A percentile compares a stretch with the other conserved stretches of the same genome.
phyloP scores from a whole-genome alignment of 1,140 invertebrate species.

The Drosophila santomea region DNA sequence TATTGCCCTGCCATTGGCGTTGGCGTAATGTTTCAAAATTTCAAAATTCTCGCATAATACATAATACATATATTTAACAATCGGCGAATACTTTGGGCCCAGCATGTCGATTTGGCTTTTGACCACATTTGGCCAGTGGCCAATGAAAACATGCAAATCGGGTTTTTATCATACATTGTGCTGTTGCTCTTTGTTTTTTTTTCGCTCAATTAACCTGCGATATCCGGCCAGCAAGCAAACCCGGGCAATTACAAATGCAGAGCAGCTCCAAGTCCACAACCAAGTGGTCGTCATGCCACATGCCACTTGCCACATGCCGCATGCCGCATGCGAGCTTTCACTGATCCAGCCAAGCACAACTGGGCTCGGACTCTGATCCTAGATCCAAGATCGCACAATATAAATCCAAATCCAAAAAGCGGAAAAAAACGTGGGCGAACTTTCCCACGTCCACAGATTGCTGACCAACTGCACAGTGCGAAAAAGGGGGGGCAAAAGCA shows the following conservation, averaged over 20 bases:
- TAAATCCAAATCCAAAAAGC: neutral
- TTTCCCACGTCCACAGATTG: conserved; percentile 46
- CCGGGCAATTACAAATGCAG: conserved; percentile 47
- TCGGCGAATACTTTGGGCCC: conserved; percentile 9
- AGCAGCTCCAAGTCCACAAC: conserved; percentile 10
- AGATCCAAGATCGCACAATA: conserved; percentile 25
- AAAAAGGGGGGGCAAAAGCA: neutral
- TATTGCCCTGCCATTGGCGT: conserved; percentile 26
- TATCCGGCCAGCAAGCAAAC: conserved; percentile 39
- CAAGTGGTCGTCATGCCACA: neutral
- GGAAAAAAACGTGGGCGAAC: conserved; percentile 44
- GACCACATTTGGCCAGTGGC: conserved; percentile 33
- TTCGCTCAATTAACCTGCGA: conserved; percentile 54
- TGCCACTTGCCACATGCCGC: conserved; percentile 27
- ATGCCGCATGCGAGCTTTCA: conserved; percentile 53
- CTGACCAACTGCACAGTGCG: conserved; percentile 3
- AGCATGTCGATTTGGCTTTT: conserved; percentile 39
- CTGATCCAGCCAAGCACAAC: conserved; percentile 40
- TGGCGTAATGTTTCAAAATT: conserved; percentile 59
- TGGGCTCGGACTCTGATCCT: conserved; percentile 35
- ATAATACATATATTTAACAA: neutral
- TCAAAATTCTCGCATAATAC: conserved; percentile 42
- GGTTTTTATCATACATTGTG: conserved; percentile 22
- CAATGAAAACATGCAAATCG: conserved; percentile 44
- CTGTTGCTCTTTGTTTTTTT: conserved; percentile 2